Percentiles rank a stretch among this genome's conserved stretches.
These are phyloP conservation scores for Chromoteleia sp. DNA, from an alignment of 2,888 invertebrate genomes.

Conservation along the genomic window DNA sequence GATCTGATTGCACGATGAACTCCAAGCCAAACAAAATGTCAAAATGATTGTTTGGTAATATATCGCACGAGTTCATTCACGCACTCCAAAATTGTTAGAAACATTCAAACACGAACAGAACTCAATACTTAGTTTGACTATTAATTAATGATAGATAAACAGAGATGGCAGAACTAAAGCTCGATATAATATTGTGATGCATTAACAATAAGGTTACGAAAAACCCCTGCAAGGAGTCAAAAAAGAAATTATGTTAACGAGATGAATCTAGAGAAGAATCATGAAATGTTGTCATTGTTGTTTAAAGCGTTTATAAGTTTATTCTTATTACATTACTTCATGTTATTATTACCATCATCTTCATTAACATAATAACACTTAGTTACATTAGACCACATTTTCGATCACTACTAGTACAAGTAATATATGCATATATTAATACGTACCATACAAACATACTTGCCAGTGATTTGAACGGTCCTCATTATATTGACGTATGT, in stretches of 20 bases:
- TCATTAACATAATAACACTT: slow-evolving; percentile 65
- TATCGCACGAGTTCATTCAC: slow-evolving; percentile 53
- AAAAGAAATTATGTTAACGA: slow-evolving; percentile 62
- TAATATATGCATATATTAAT: slow-evolving; percentile 69
- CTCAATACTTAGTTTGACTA: slow-evolving; percentile 60
- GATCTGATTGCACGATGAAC: slow-evolving; percentile 71
- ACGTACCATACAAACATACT: slow-evolving; percentile 74
- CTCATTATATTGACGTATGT: slow-evolving; percentile 73
- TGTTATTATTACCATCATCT: slow-evolving; percentile 72
- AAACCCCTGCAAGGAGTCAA: slow-evolving; percentile 61
- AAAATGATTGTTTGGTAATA: slow-evolving; percentile 45
- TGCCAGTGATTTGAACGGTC: slow-evolving; percentile 83
- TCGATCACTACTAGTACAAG: slow-evolving; percentile 60
- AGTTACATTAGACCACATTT: slow-evolving; percentile 65
- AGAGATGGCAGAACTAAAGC: slow-evolving; percentile 68
- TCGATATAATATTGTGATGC: slow-evolving; percentile 73
- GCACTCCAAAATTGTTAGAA: slow-evolving; percentile 40
- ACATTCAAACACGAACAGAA: slow-evolving; percentile 46
- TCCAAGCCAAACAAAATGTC: slow-evolving; percentile 53
- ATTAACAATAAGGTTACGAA: slow-evolving; percentile 71
- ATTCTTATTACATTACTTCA: slow-evolving; percentile 72
- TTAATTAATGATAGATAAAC: slow-evolving; percentile 53
- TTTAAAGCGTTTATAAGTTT: slow-evolving; percentile 73
- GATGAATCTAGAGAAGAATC: slow-evolving; percentile 57
- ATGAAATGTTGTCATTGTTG: slow-evolving; percentile 74